Evolutionary conservation across 1,140 invertebrate species (phyloP).

Genomic region (Drosophila saltans): DNA sequence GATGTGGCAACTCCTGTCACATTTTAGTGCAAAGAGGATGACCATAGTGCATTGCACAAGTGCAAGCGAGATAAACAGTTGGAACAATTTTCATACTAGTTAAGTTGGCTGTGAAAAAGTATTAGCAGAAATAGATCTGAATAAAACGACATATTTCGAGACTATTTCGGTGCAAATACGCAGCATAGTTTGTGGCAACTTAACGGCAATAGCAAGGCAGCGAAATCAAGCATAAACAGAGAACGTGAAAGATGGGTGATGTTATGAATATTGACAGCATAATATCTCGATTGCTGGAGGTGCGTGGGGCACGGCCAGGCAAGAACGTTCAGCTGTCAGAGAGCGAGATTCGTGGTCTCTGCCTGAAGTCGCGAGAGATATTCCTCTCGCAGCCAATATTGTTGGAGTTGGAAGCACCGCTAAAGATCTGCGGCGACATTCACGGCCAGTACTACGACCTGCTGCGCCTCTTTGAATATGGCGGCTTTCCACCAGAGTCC

Average conservation of each 20-base stretch:
- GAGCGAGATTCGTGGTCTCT: constrained; percentile 97
- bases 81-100: too few relatives aligned
- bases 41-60: constrained; percentile 8
- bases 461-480: constrained; percentile 98
- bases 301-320: constrained; percentile 84
- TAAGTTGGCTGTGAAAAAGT: constrained; percentile 43
- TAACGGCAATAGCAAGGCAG: constrained; percentile 52
- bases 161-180: constrained; percentile 44
- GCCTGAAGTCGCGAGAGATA: constrained; percentile 98
- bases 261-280: constrained; percentile 82
- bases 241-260: constrained; percentile 74
- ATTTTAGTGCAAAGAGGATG: too few relatives aligned
- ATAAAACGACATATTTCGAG: constrained; percentile 53
- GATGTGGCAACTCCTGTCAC: neutral
- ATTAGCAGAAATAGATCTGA: constrained; percentile 59
- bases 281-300: constrained; percentile 79
- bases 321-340: constrained; percentile 99
- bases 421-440: constrained; percentile 99
- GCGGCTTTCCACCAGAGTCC: constrained; percentile 99
- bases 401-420: constrained; percentile 97
- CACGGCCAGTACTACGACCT: constrained; percentile 99
- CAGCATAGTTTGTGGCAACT: constrained; percentile 58
- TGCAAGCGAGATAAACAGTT: constrained; percentile 12
- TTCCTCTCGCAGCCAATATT: constrained; percentile 99
- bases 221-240: constrained; percentile 32